A percentile compares a stretch with the other conserved stretches of the same genome.
Evolutionary conservation across 2,113 vertebrate genomes (phyloP).

Genomic region (Oryctolagus cuniculus): mOryCun1.1 NC_091432.1:185538001-185538500

Average conservation of each 20-base stretch:
- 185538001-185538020: slow-evolving; percentile 9
- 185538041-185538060: neutral
- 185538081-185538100: neutral
- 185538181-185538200: neutral
- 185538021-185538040: neutral
- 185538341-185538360: no score
- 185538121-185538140: neutral
- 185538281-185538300: no score
- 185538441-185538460: no score
- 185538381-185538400: no score
- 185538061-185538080: neutral
- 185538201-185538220: slow-evolving; percentile 5
- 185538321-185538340: no score
- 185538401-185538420: no score
- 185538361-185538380: no score
- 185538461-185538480: no score
- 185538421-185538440: no score
- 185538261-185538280: neutral
- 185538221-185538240: slow-evolving; percentile 36
- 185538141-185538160: neutral
- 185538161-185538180: neutral
- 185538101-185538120: neutral
- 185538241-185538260: slow-evolving; percentile 5
- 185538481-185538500: no score
- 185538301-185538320: no score